These are phyloP conservation scores for Miniopterus natalensis DNA, from an alignment of 2,113 vertebrate species.

Conservation along the genomic window DNA sequence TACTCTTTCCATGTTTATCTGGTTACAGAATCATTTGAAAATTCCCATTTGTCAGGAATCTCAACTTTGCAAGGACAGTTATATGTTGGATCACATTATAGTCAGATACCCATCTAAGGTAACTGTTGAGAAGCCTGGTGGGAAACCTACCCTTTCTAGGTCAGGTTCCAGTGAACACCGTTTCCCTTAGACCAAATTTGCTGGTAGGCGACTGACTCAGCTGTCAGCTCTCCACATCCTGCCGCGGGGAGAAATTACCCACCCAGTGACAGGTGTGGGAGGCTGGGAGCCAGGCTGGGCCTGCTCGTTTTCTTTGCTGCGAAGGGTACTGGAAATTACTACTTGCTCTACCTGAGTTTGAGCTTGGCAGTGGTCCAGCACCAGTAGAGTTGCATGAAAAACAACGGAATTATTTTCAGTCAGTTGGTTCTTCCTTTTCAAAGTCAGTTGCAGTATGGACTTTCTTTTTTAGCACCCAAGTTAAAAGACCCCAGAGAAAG, in stretches of 20 bases:
- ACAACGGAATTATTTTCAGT: slow-evolving; percentile 53
- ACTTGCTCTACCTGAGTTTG: slow-evolving; percentile 80
- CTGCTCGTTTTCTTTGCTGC: slow-evolving; percentile 73
- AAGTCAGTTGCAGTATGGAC: no score
- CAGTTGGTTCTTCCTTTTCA: background rate
- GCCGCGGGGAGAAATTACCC: slow-evolving; percentile 74
- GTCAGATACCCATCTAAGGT: no score
- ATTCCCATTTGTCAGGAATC: background rate
- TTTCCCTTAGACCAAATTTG: slow-evolving; percentile 71
- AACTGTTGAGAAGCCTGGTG: background rate
- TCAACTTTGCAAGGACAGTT: background rate
- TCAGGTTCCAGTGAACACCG: slow-evolving; percentile 75
- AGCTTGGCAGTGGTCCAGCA: slow-evolving; percentile 75
- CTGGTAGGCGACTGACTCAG: slow-evolving; percentile 78
- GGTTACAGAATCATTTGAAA: background rate
- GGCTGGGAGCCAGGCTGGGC: slow-evolving; percentile 67
- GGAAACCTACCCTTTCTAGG: slow-evolving; percentile 75
- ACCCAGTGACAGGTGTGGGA: slow-evolving; percentile 71
- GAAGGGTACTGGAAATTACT: slow-evolving; percentile 80
- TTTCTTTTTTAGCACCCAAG: background rate
- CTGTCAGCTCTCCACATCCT: slow-evolving; percentile 76
- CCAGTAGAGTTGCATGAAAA: slow-evolving; percentile 68
- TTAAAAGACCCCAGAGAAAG: slow-evolving; percentile 3
- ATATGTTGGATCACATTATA: background rate
- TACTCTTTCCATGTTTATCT: background rate